These are phyloP conservation scores for Stigmatopora argus DNA, from an alignment of 2,113 vertebrate genomes.

Conservation along the genomic window DNA sequence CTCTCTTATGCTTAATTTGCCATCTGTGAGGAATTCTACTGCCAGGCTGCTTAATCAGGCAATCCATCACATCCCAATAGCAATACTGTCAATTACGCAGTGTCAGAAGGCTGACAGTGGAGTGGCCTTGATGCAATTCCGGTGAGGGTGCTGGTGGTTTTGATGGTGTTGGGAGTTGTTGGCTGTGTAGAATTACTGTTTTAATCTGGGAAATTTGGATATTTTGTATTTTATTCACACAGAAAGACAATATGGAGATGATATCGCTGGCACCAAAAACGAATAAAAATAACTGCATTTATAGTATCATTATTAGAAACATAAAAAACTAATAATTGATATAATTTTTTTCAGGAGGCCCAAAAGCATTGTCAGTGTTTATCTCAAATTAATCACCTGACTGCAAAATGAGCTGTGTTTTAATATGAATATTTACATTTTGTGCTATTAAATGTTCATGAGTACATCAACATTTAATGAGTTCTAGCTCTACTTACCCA, in stretches of 20 bases:
- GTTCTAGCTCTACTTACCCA: constrained; percentile 12
- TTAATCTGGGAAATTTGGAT: not conserved
- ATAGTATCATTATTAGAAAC: not conserved
- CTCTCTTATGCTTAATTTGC: constrained; percentile 67
- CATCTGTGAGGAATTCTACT: constrained; percentile 71
- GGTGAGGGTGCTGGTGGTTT: constrained; percentile 21
- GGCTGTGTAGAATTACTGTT: not conserved
- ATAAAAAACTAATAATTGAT: not conserved
- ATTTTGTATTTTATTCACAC: constrained; percentile 1
- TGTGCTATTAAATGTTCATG: constrained; percentile 33
- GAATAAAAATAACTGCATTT: not conserved
- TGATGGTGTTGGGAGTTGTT: not conserved
- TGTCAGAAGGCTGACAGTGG: constrained; percentile 60
- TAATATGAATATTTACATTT: constrained; percentile 48
- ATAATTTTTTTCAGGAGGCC: not conserved
- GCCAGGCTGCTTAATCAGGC: constrained; percentile 76
- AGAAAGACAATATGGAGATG: not conserved
- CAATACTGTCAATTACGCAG: constrained; percentile 78
- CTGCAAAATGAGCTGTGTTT: constrained; percentile 18
- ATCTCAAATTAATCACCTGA: not conserved
- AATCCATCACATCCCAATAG: constrained; percentile 82
- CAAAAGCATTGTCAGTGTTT: not conserved
- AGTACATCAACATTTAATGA: constrained; percentile 42
- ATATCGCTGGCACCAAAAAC: not conserved
- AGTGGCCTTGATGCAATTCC: constrained; percentile 35